phyloP scores from a whole-genome alignment of 1,140 invertebrate species.

The Zeugodacus cucurbitae region DNA sequence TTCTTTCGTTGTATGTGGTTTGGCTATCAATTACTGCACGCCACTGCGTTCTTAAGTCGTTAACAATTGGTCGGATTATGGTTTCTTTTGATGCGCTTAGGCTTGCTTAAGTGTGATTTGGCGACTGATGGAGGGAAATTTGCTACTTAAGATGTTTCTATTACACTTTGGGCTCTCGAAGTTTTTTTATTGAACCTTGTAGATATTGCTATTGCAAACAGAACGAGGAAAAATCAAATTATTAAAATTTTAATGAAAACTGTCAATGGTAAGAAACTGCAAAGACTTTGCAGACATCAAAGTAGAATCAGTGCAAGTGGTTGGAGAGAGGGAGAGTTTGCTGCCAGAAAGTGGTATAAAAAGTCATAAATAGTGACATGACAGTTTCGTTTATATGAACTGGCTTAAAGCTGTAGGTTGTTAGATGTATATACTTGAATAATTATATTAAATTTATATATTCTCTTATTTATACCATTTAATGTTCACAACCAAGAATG shows the following conservation, averaged over 20 bases:
- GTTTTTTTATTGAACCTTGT: too few relatives aligned
- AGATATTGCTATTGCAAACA: too few relatives aligned
- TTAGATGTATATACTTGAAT: too few relatives aligned
- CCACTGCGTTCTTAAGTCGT: neutral
- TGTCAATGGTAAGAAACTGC: too few relatives aligned
- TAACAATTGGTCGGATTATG: conserved; percentile 22
- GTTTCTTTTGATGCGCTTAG: conserved; percentile 26
- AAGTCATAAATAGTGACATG: neutral
- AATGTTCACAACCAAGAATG: too few relatives aligned
- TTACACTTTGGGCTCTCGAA: neutral
- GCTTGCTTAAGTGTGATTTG: neutral
- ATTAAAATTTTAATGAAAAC: too few relatives aligned
- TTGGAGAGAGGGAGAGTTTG: too few relatives aligned
- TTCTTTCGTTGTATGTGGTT: neutral
- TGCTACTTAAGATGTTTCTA: neutral
- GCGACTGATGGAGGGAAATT: neutral
- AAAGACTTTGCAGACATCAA: neutral
- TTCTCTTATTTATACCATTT: too few relatives aligned
- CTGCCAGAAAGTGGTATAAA: neutral
- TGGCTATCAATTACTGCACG: neutral
- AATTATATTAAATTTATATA: too few relatives aligned
- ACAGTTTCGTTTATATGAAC: too few relatives aligned
- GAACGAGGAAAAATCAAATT: too few relatives aligned
- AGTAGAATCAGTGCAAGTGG: neutral
- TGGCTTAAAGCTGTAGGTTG: too few relatives aligned